phyloP scores from a whole-genome alignment of 2,113 vertebrate genomes.

The Vimba vimba region DNA sequence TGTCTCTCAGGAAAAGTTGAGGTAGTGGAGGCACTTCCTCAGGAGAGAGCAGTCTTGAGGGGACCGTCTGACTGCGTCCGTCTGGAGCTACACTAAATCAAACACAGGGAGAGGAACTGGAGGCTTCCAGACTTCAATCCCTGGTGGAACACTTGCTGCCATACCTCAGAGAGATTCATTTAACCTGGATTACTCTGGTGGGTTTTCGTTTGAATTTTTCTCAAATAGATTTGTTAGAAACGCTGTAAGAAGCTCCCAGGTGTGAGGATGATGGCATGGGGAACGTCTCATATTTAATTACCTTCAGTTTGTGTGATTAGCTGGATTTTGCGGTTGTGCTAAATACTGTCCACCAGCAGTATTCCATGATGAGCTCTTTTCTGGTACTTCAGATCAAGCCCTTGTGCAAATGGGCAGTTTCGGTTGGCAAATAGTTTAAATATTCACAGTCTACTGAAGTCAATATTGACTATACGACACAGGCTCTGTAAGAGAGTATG shows the following conservation, averaged over 20 bases:
- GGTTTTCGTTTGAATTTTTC: constrained; percentile 50
- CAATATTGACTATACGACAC: constrained; percentile 4
- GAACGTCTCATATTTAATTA: constrained; percentile 55
- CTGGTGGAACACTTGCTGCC: constrained; percentile 53
- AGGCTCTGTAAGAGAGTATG: constrained; percentile 8
- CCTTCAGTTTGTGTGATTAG: constrained; percentile 50
- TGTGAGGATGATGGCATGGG: constrained; percentile 47
- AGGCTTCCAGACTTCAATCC: constrained; percentile 47
- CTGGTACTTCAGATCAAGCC: constrained; percentile 15
- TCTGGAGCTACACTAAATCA: constrained; percentile 55
- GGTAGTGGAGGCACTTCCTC: constrained; percentile 33
- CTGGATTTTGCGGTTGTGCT: constrained; percentile 38
- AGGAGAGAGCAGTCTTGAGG: constrained; percentile 44
- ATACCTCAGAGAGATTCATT: constrained; percentile 58
- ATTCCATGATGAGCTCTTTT: constrained; percentile 21
- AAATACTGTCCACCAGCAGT: constrained; percentile 38
- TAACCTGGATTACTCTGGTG: constrained; percentile 62
- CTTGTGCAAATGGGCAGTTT: constrained; percentile 28
- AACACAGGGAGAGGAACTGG: constrained; percentile 51
- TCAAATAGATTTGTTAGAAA: constrained; percentile 58
- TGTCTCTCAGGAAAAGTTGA: constrained; percentile 19
- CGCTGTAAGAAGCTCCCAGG: constrained; percentile 46
- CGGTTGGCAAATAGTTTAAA: constrained; percentile 14
- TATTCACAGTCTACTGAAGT: constrained; percentile 31
- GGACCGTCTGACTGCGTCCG: constrained; percentile 43